Conservation (phyloP, 2,888 invertebrate species). For the Drosophila multiciliata region DNA sequence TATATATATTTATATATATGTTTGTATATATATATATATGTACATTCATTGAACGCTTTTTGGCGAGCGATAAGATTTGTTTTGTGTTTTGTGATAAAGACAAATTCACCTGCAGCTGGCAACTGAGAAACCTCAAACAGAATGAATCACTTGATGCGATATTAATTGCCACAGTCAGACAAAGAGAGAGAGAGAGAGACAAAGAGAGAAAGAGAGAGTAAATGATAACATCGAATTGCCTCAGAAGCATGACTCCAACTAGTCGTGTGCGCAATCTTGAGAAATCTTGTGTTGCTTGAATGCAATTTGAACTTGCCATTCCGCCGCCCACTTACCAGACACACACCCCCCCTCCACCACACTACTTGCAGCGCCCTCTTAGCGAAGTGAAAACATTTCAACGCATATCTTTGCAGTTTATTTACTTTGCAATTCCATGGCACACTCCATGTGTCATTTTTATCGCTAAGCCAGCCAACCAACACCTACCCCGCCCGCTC, state of each 20-base stretch:
- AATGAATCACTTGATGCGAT: slow-evolving; percentile 13
- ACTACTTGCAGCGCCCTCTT: too few relatives aligned
- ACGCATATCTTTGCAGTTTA: slow-evolving; percentile 34
- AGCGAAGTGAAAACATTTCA: background rate
- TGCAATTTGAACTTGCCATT: slow-evolving; percentile 16
- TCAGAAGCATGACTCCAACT: slow-evolving; percentile 12
- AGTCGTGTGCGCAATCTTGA: slow-evolving; percentile 20
- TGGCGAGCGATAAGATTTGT: slow-evolving; percentile 1
- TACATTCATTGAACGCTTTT: background rate
- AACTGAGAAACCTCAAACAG: background rate
- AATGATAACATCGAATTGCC: slow-evolving; percentile 9
- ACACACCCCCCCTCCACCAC: background rate
- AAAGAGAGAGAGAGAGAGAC: background rate
- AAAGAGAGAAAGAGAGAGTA: background rate
- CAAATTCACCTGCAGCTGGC: slow-evolving; percentile 23
- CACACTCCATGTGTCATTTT: slow-evolving; percentile 55
- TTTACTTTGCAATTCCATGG: slow-evolving; percentile 40
- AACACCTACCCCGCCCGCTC: background rate
- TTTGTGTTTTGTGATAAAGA: background rate
- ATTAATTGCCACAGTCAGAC: slow-evolving; percentile 25
- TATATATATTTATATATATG: background rate
- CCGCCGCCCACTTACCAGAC: background rate
- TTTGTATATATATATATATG: background rate
- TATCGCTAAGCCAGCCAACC: slow-evolving; percentile 26
- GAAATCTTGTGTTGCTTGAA: slow-evolving; percentile 18